Percentiles rank a stretch among this genome's conserved stretches.
phyloP scores from a whole-genome alignment of 2,113 vertebrate species.

The Seriola quinqueradiata region DNA sequence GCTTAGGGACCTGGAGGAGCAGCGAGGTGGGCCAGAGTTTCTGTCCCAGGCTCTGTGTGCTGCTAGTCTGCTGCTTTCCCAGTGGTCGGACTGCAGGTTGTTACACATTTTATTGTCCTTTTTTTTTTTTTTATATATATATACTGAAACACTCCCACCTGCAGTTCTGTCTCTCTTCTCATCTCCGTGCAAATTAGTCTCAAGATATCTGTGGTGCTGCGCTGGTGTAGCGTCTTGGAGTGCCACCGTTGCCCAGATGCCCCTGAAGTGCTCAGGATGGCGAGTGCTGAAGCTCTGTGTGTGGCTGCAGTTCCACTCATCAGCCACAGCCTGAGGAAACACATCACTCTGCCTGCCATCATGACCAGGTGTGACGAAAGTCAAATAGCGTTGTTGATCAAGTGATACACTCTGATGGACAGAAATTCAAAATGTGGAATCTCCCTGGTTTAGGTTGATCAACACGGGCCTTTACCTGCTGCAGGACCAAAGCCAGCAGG shows the following conservation, averaged over 20 bases:
- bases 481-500: slow-evolving; percentile 88
- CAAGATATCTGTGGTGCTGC: slow-evolving; percentile 50
- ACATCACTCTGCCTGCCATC: slow-evolving; percentile 25
- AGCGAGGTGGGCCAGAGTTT: slow-evolving; percentile 83
- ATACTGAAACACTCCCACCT: background rate
- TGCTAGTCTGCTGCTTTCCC: slow-evolving; percentile 84
- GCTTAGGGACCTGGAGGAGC: slow-evolving; percentile 81
- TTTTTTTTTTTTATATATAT: background rate
- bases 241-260: slow-evolving; percentile 65
- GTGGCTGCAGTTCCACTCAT: slow-evolving; percentile 75
- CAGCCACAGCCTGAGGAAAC: slow-evolving; percentile 25
- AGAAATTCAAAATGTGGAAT: slow-evolving; percentile 6
- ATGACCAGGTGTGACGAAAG: slow-evolving; percentile 81
- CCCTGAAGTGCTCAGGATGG: slow-evolving; percentile 84
- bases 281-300: slow-evolving; percentile 84
- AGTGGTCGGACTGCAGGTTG: slow-evolving; percentile 60
- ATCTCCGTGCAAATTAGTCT: slow-evolving; percentile 62
- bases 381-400: background rate
- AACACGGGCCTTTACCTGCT: slow-evolving; percentile 85
- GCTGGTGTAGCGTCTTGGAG: slow-evolving; percentile 85
- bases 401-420: background rate
- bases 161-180: slow-evolving; percentile 35
- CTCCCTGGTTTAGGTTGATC: slow-evolving; percentile 82
- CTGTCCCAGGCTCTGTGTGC: slow-evolving; percentile 80
- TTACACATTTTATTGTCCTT: background rate